Evolutionary conservation across 2,888 invertebrate species (phyloP), one percentile per base, ranked within the genome.

Genomic region (Drosophila macrothrix): DNA sequence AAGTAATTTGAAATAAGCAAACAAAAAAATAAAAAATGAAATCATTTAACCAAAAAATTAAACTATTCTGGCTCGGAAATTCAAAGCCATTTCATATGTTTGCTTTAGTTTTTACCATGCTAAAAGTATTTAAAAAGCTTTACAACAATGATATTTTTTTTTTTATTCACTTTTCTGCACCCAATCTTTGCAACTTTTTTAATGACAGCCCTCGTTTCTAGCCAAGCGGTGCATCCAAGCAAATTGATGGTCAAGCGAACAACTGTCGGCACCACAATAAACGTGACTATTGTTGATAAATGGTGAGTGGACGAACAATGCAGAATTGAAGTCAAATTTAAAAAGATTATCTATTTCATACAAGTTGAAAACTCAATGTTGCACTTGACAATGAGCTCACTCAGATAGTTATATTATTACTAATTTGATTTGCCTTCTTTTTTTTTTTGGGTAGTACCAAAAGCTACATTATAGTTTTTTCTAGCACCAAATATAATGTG

Each of bases 251-350:
- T 31, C 58, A 43, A 31, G 31, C 29, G 31, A 31, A 16, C 41
- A 22, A 22, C 9, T 31, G 58, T 29, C 41, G 16, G 22, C 6
- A 22, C 58, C 58, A 43, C 43, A 58, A 19, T 31, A 31, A 43
- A 58, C 29, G 56, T 41, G 56, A 58, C 58, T 41, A 5, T 58
- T n/a, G 28, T 6, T 54, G n/a, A 29, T 56, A 29, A 56, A 29
- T 22, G 39, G 28, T 31, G 2, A 31, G 29, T 25, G 16, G 5
- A 25, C 22, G 43, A 43, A 25, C 22, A 43, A 31, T 16, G 29
- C 1, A 0, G 19, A 52, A 58, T 19, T 14, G 28, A n/a, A 39
- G 56, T n/a, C 28, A 58, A 58, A 43, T 31, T 41, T 22, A 19
- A 25, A 31, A 19, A 31, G 22, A 43, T 16, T 16, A 33, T 54